These are phyloP conservation scores for Rhagologus leucostigma DNA, from an alignment of 2,113 vertebrate genomes.

Conservation along the genomic window DNA sequence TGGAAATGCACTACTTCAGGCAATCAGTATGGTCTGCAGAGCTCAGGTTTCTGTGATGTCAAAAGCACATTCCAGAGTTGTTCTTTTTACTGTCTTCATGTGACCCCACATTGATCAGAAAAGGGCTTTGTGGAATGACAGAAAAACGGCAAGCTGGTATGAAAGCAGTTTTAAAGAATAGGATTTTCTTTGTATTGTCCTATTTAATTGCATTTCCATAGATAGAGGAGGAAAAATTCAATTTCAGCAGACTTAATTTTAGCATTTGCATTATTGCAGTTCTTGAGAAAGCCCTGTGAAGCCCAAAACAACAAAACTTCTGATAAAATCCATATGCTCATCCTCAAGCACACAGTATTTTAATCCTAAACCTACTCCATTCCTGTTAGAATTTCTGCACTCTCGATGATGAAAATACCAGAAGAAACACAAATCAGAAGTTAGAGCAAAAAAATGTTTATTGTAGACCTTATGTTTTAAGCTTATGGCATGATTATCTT, in stretches of 20 bases:
- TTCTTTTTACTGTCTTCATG: neutral
- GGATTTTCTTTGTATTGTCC: neutral
- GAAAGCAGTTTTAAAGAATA: neutral
- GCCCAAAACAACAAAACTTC: neutral
- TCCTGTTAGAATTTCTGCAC: neutral
- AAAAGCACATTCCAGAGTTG: neutral
- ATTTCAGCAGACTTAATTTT: conserved; percentile 25
- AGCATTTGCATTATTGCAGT: neutral
- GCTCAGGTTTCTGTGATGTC: neutral
- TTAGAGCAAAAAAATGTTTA: neutral
- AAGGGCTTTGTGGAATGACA: neutral
- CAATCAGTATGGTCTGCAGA: neutral
- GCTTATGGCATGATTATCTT: neutral
- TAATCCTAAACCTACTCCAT: neutral
- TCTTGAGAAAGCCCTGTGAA: neutral
- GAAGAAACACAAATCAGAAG: neutral
- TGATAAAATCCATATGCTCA: neutral
- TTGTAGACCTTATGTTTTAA: neutral
- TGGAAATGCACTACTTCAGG: neutral
- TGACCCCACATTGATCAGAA: neutral
- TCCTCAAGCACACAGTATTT: neutral
- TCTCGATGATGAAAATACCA: neutral
- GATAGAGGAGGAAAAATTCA: neutral
- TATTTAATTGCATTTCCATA: conserved; percentile 18
- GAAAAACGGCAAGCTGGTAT: neutral